Evolutionary conservation across 2,797 vertebrate species (phyloP).

Genomic region (Catharus ustulatus): DNA sequence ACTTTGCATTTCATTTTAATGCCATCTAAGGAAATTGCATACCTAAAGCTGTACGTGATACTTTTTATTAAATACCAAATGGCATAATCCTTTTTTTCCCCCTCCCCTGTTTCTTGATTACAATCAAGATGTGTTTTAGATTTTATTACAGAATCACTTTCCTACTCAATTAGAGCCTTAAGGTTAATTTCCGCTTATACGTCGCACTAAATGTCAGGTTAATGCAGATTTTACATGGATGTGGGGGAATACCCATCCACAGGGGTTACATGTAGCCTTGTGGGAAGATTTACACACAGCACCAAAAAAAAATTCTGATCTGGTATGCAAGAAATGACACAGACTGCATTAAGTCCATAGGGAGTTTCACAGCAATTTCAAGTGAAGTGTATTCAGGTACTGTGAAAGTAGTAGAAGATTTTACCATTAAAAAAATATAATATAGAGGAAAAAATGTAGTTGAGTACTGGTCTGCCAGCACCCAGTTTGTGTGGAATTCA

Average conservation of each 20-base stretch:
- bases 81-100: neutral
- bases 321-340: neutral
- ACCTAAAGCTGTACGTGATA: conserved; percentile 9
- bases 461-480: neutral
- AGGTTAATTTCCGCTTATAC: conserved; percentile 32
- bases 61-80: conserved; percentile 55
- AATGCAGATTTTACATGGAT: neutral
- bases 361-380: neutral
- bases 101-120: conserved; percentile 34
- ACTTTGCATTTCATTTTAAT: conserved; percentile 70
- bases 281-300: neutral
- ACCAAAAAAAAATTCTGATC: neutral
- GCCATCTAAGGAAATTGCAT: conserved; percentile 61
- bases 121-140: conserved; percentile 56
- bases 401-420: neutral
- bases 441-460: neutral
- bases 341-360: neutral
- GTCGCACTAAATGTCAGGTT: conserved; percentile 15
- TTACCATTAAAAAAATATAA: neutral
- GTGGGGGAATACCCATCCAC: neutral
- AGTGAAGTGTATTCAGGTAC: neutral
- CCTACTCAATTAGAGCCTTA: conserved; percentile 55
- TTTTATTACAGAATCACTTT: conserved; percentile 53
- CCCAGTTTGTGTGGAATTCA: neutral
- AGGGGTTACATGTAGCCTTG: accelerated